phyloP scores from a whole-genome alignment of 2,888 invertebrate species.

The Bellardia pandia region DNA sequence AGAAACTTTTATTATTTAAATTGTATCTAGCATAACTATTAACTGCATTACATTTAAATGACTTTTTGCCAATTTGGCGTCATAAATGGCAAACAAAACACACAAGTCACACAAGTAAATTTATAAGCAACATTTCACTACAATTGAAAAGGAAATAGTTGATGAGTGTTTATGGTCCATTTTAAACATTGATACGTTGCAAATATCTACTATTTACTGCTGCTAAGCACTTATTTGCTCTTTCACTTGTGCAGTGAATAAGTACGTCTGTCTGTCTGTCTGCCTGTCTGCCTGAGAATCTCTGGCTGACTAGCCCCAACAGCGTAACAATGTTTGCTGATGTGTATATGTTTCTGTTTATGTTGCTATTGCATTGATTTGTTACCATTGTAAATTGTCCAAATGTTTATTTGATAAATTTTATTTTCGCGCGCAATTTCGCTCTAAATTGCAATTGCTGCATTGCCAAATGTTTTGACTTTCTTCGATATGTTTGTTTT shows the following conservation, averaged over 20 bases:
- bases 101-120: slow-evolving; percentile 1
- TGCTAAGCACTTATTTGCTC: slow-evolving; percentile 9
- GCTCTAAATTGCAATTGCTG: not conserved
- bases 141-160: slow-evolving; percentile 53
- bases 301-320: not conserved
- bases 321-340: not conserved
- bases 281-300: not conserved
- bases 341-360: not conserved
- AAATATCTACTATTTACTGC: not conserved
- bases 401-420: slow-evolving; percentile 57
- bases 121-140: slow-evolving; percentile 30
- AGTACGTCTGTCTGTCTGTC: not conserved
- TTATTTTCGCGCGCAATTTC: slow-evolving; percentile 32
- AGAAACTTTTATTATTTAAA: no score
- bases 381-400: slow-evolving; percentile 49
- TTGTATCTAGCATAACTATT: no score
- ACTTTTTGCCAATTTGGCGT: not conserved
- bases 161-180: slow-evolving; percentile 58
- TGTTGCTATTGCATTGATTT: not conserved
- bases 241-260: not conserved
- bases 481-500: slow-evolving; percentile 11
- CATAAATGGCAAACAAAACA: not conserved
- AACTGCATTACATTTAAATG: slow-evolving; percentile 2
- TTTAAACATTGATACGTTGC: slow-evolving; percentile 36
- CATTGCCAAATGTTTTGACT: slow-evolving; percentile 21